These are phyloP conservation scores for Drosophila micromelanica DNA, from an alignment of 1,140 invertebrate genomes.

Conservation along the genomic window DNA sequence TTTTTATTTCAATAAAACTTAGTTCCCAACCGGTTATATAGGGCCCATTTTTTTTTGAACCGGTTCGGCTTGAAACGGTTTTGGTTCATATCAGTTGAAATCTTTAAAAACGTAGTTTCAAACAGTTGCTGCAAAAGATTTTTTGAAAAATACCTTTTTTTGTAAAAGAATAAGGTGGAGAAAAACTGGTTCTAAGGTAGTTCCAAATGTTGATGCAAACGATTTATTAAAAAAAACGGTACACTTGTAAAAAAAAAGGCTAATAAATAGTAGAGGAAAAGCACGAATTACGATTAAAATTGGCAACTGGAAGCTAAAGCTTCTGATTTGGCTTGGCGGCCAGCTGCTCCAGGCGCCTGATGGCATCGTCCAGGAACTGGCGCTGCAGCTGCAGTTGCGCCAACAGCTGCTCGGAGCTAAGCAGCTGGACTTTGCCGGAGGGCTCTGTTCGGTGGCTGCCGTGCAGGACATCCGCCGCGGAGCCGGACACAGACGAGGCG, in stretches of 20 bases:
- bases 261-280: background rate
- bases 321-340: slow-evolving; percentile 27
- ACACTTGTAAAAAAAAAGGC: background rate
- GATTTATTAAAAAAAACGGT: background rate
- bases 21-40: background rate
- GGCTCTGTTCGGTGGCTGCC: slow-evolving; percentile 21
- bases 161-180: too few relatives aligned
- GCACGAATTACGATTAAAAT: background rate
- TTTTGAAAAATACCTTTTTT: background rate
- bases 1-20: too few relatives aligned
- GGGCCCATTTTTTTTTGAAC: background rate
- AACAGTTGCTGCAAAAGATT: background rate
- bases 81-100: too few relatives aligned
- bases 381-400: slow-evolving; percentile 60
- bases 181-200: background rate
- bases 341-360: slow-evolving; percentile 55
- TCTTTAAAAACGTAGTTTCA: too few relatives aligned
- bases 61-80: background rate
- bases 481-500: background rate
- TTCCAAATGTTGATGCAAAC: background rate
- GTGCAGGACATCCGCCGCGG: slow-evolving; percentile 11
- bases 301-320: background rate
- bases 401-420: slow-evolving; percentile 58
- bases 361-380: slow-evolving; percentile 60
- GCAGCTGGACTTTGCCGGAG: slow-evolving; percentile 2